Evolutionary conservation across 2,797 vertebrate genomes (phyloP).

Genomic region (Heteromormyrus szaboi): DNA sequence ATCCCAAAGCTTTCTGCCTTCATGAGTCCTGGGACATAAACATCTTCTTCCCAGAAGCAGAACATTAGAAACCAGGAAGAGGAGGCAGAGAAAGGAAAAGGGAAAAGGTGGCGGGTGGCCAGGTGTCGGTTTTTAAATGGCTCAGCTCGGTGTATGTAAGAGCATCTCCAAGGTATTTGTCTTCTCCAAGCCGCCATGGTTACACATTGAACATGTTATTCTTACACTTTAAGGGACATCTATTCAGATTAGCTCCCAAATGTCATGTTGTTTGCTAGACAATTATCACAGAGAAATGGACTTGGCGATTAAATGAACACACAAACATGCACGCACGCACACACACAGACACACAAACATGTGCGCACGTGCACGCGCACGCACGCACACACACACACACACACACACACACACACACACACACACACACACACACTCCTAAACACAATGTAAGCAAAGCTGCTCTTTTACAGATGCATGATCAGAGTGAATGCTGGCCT

Average conservation of each 20-base stretch:
- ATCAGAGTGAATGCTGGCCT: background rate
- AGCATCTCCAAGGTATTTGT: too few species aligned
- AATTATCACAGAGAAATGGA: background rate
- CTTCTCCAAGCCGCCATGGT: background rate
- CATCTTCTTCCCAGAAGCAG: background rate
- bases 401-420: too few species aligned
- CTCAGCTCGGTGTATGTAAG: too few species aligned
- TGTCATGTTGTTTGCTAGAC: background rate
- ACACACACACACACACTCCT: background rate
- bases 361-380: too few species aligned
- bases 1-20: background rate
- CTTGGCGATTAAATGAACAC: background rate
- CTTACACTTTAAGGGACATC: background rate
- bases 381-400: too few species aligned
- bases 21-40: background rate
- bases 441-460: background rate
- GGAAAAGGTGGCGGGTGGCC: background rate
- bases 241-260: background rate
- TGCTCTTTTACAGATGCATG: background rate
- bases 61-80: background rate
- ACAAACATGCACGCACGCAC: background rate
- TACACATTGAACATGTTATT: background rate
- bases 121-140: too few species aligned
- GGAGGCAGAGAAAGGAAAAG: too few species aligned
- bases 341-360: too few species aligned